Conservation (phyloP, 1,140 invertebrate species). For the Nymphalis io region DNA sequence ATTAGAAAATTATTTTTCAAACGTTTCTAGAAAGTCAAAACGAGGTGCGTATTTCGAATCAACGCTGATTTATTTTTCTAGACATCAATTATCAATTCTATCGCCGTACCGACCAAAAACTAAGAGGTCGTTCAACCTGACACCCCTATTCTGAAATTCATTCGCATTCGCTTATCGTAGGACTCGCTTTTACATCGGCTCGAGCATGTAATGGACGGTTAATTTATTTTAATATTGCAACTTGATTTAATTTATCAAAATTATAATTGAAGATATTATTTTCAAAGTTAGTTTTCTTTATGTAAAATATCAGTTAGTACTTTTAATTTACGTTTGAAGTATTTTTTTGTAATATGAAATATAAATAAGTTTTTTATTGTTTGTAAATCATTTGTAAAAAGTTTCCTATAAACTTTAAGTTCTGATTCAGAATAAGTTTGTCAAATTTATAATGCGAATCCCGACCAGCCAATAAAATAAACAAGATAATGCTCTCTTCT, state of each 20-base stretch:
- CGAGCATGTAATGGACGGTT: neutral
- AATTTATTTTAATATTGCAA: neutral
- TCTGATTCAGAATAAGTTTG: constrained; percentile 46
- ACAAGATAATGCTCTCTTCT: constrained; percentile 50
- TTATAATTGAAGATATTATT: no score
- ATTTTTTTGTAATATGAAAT: no score
- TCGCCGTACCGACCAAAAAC: constrained; percentile 51
- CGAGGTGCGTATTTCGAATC: constrained; percentile 20
- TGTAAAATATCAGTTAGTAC: no score
- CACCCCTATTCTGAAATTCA: constrained; percentile 60
- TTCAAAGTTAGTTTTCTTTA: no score
- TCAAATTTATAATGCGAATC: constrained; percentile 54
- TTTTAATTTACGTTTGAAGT: no score
- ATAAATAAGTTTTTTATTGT: no score
- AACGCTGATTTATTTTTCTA: constrained; percentile 45
- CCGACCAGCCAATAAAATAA: constrained; percentile 57
- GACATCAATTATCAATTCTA: constrained; percentile 54
- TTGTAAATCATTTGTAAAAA: no score
- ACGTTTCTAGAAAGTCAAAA: constrained; percentile 18
- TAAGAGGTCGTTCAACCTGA: constrained; percentile 51
- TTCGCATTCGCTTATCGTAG: constrained; percentile 32
- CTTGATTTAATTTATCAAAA: neutral
- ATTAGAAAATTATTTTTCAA: constrained; percentile 16
- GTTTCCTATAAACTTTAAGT: no score
- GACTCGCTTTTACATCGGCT: constrained; percentile 18